Conservation (phyloP, 1,140 invertebrate species). For the Conus ventricosus region DNA sequence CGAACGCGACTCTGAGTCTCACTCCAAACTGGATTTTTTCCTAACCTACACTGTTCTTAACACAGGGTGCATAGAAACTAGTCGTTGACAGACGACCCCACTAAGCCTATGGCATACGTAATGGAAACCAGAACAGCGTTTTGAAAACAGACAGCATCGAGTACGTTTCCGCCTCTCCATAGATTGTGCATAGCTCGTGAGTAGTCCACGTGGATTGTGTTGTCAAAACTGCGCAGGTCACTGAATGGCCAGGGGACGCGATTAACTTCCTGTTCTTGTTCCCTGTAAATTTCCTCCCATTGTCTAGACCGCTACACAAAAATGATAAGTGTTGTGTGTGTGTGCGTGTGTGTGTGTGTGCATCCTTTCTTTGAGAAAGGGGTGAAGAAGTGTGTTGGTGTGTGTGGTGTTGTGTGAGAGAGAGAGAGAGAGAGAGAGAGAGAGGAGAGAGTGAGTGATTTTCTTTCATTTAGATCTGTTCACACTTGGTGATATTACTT, state of each 20-base stretch:
- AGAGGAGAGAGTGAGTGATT: neutral
- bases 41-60: too few relatives aligned
- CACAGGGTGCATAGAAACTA: too few relatives aligned
- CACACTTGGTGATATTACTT: too few relatives aligned
- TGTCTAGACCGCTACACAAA: neutral
- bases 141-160: neutral
- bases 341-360: conserved; percentile 9
- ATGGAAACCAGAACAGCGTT: too few relatives aligned
- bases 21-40: too few relatives aligned
- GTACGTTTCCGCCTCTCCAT: neutral
- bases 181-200: neutral
- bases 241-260: conserved; percentile 12
- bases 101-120: too few relatives aligned
- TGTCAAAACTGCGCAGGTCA: neutral
- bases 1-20: too few relatives aligned
- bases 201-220: neutral
- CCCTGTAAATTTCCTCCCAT: neutral
- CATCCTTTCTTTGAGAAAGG: too few relatives aligned
- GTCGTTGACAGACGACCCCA: too few relatives aligned
- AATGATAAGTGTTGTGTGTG: neutral
- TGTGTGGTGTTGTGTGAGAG: neutral
- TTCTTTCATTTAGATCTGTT: too few relatives aligned
- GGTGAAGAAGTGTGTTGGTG: too few relatives aligned
- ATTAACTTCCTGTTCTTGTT: neutral
- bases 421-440: conserved; percentile 15